These are phyloP conservation scores for Anoncus sp. DNA, from an alignment of 2,888 invertebrate genomes.

Conservation along the genomic window DNA sequence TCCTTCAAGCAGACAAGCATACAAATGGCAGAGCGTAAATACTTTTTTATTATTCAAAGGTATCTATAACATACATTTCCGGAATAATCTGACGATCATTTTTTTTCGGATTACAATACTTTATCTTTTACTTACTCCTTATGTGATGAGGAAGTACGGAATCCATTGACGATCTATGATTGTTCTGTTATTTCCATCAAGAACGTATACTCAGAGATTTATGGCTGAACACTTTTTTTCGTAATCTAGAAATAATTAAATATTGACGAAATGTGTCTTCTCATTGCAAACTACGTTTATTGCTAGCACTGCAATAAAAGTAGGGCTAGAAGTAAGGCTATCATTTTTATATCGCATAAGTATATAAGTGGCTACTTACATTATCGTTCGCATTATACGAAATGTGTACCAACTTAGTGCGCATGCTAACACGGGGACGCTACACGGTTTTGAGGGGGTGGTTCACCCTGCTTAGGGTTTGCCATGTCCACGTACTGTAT, in stretches of 20 bases:
- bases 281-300: background rate
- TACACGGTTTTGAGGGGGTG: slow-evolving; percentile 13
- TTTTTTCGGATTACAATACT: background rate
- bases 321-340: background rate
- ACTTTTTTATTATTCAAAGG: no score
- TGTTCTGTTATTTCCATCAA: background rate
- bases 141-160: background rate
- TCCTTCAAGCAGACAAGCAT: no score
- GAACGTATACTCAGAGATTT: background rate
- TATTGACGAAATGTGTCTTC: background rate
- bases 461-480: slow-evolving; percentile 25
- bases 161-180: background rate
- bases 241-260: background rate
- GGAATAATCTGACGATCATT: background rate
- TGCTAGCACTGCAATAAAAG: background rate
- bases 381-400: slow-evolving; percentile 7
- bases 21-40: no score
- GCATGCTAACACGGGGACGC: slow-evolving; percentile 1
- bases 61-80: no score
- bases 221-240: background rate
- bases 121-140: no score
- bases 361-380: slow-evolving; percentile 21
- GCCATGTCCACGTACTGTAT: slow-evolving; percentile 15
- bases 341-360: slow-evolving; percentile 3
- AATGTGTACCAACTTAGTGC: background rate